Base-by-base conservation (phyloP, 1,140 invertebrate species). In the Brachionus rubens region DNA sequence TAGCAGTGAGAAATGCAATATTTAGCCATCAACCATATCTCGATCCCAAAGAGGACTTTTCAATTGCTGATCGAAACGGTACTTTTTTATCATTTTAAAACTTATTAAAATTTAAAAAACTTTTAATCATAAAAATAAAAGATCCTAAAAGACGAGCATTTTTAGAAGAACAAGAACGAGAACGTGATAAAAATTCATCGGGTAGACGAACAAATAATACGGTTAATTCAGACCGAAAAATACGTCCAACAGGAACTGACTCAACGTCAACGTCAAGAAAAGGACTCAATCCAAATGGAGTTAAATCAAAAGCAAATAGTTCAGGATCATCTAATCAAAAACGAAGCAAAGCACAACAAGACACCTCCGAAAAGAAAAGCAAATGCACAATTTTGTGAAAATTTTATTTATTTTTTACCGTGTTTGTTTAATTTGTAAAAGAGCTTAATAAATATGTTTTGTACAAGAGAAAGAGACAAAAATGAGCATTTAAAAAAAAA, bases 11-110 rank as follows among this genome's bases (percentile, higher is more conserved):
- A 50, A 48, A 72, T 19, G 28, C 46, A 1, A 72, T 72, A 7
- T 72, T 72, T 24, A 48, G 14, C 24, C 46, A 72, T 40, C 19
- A 50, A 33, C 68, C 68, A 19, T 72, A 72, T 50, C 46, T 72
- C 1, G 19, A 72, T 41, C 68, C 68, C 0, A 50, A 30, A 50
- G 68, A 72, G 30, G 28, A 40, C 26, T 72, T 21, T 26, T 40
- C 68, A 54, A 72, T 72, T 21, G 68, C 68, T 24, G 68, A 72
- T 19, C 68, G 68, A 24, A 50, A 72, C 24, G 21, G 68, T 72
- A 14, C 3, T 16, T 36, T 10, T 12, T 56, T 56, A 10, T n/a
- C n/a, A n/a, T 56, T 12, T 46, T 46, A 46, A 46, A 46, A 7
- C 43, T 46, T 16, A 46, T 14, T 10, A 46, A 46, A 46, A 36